Evolutionary conservation across 2,113 vertebrate species (phyloP).

Genomic region (Aix galericulata): DNA sequence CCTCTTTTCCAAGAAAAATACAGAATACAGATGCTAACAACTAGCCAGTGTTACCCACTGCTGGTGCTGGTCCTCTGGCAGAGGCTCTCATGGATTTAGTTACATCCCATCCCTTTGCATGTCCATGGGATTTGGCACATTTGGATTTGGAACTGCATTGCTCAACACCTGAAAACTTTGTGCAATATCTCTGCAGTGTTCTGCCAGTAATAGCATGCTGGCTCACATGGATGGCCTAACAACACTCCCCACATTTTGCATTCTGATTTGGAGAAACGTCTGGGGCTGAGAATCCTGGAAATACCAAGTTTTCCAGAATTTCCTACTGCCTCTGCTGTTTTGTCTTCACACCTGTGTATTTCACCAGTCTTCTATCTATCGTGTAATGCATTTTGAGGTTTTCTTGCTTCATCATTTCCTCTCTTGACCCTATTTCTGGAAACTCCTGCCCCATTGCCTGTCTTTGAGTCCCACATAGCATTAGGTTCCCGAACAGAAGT

Average conservation of each 20-base stretch:
- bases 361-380: not conserved
- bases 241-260: fast-evolving
- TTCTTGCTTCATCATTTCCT: not conserved
- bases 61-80: not conserved
- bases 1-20: not conserved
- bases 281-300: not conserved
- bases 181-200: not conserved
- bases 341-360: too few species aligned
- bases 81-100: not conserved
- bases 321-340: not conserved
- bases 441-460: not conserved
- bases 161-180: too few species aligned
- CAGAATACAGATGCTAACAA: not conserved
- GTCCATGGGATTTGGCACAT: not conserved
- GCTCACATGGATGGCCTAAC: too few species aligned
- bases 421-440: not conserved
- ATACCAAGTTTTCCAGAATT: too few species aligned
- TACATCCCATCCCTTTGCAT: not conserved
- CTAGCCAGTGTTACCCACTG: not conserved
- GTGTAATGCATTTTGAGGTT: not conserved
- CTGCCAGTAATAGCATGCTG: too few species aligned
- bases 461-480: too few species aligned
- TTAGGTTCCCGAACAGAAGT: not conserved
- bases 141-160: not conserved
- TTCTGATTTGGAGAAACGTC: not conserved